Evolutionary conservation across 2,888 invertebrate species (phyloP).

Genomic region (Eilema griseolum): DNA sequence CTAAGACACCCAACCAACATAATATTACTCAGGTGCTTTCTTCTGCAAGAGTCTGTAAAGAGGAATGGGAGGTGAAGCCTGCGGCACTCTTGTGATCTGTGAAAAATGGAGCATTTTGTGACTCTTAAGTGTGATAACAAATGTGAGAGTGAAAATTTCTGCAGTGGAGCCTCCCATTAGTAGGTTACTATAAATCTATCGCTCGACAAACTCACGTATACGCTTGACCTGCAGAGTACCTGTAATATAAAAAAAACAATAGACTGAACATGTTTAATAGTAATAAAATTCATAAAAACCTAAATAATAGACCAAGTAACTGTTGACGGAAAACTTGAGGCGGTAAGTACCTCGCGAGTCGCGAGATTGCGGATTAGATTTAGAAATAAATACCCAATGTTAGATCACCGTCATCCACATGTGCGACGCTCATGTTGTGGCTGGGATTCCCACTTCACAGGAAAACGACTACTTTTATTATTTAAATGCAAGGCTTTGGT

Average conservation of each 20-base stretch:
- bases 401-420: not conserved
- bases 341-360: too few relatives aligned
- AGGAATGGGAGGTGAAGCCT: too few relatives aligned
- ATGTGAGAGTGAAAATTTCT: too few relatives aligned
- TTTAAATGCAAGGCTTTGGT: not conserved
- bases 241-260: not conserved
- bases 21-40: too few relatives aligned
- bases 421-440: not conserved
- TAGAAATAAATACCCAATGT: not conserved
- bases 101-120: too few relatives aligned
- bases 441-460: constrained; percentile 7
- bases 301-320: not conserved
- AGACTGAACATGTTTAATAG: not conserved
- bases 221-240: not conserved
- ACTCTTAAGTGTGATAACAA: too few relatives aligned
- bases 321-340: not conserved
- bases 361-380: not conserved
- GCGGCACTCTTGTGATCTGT: too few relatives aligned
- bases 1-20: too few relatives aligned
- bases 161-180: too few relatives aligned
- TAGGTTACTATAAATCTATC: too few relatives aligned
- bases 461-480: not conserved
- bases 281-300: not conserved
- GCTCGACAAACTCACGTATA: too few relatives aligned
- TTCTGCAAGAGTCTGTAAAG: too few relatives aligned